phyloP scores from a whole-genome alignment of 2,797 vertebrate genomes.

The Epinephelus malabaricus region DNA sequence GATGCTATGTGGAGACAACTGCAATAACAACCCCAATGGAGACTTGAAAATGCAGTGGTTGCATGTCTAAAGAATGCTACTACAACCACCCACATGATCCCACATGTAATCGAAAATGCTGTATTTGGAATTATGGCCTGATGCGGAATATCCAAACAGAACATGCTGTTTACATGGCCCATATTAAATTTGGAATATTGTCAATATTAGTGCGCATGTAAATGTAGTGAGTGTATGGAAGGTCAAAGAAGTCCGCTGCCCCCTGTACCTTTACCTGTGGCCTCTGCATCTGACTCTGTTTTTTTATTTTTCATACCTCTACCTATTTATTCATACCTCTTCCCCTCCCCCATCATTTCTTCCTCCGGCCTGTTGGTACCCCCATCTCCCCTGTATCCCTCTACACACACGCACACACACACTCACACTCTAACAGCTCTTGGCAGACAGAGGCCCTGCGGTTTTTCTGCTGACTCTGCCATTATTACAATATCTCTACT shows the following conservation, averaged over 20 bases:
- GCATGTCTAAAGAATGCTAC: too few species aligned
- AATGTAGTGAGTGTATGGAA: background rate
- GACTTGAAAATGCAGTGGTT: too few species aligned
- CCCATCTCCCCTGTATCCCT: slow-evolving; percentile 18
- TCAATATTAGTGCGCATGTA: too few species aligned
- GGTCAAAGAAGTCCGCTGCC: background rate
- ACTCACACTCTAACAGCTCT: slow-evolving; percentile 14
- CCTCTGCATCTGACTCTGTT: background rate
- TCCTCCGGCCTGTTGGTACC: slow-evolving; percentile 11
- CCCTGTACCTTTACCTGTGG: slow-evolving; percentile 6
- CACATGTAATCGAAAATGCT: too few species aligned
- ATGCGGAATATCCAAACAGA: too few species aligned
- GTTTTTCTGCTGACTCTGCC: slow-evolving; percentile 77
- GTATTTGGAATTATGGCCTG: too few species aligned
- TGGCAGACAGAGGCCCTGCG: slow-evolving; percentile 60
- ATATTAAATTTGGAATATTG: too few species aligned
- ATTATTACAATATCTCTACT: slow-evolving; percentile 69
- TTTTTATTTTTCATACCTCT: slow-evolving; percentile 7
- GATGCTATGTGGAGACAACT: too few species aligned
- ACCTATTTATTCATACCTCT: background rate
- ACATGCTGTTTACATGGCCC: too few species aligned
- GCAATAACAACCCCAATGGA: too few species aligned
- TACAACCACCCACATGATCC: too few species aligned
- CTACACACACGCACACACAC: background rate
- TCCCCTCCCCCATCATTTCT: slow-evolving; percentile 15